A percentile compares a stretch with the other conserved stretches of the same genome.
phyloP scores from a whole-genome alignment of 1,140 invertebrate genomes.

The Asbolus verrucosus region DNA sequence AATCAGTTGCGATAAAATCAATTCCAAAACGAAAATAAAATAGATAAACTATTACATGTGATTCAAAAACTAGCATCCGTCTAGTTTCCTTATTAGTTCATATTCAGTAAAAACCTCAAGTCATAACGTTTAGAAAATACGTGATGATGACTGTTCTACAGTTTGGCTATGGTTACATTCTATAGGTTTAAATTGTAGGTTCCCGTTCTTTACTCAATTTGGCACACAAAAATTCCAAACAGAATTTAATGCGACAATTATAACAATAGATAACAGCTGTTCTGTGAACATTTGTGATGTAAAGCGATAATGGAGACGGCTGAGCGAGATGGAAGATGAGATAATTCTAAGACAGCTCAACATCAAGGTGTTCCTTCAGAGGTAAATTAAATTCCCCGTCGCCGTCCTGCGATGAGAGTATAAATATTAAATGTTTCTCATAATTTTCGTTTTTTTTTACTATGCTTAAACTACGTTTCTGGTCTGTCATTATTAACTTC shows the following conservation, averaged over 20 bases:
- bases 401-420: conserved; percentile 40
- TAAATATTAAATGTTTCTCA: conserved; percentile 42
- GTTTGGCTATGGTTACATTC: conserved; percentile 1
- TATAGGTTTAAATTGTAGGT: not conserved
- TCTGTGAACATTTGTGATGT: conserved; percentile 43
- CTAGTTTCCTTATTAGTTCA: conserved; percentile 46
- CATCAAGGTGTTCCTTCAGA: conserved; percentile 43
- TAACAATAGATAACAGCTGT: conserved; percentile 36
- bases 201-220: conserved; percentile 7
- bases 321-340: conserved; percentile 43
- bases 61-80: too few relatives aligned
- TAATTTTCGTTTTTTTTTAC: conserved; percentile 40
- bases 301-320: conserved; percentile 29
- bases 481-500: conserved; percentile 7
- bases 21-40: conserved; percentile 39
- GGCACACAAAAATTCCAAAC: conserved; percentile 8
- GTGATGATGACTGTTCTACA: conserved; percentile 6
- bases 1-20: not conserved
- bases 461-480: conserved; percentile 22
- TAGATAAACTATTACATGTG: conserved; percentile 12
- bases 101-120: conserved; percentile 5
- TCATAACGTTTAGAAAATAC: conserved; percentile 44
- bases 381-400: conserved; percentile 29
- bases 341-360: conserved; percentile 47
- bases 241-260: conserved; percentile 1